phyloP scores from a whole-genome alignment of 1,140 invertebrate species.

The Danaus plexippus region DNA sequence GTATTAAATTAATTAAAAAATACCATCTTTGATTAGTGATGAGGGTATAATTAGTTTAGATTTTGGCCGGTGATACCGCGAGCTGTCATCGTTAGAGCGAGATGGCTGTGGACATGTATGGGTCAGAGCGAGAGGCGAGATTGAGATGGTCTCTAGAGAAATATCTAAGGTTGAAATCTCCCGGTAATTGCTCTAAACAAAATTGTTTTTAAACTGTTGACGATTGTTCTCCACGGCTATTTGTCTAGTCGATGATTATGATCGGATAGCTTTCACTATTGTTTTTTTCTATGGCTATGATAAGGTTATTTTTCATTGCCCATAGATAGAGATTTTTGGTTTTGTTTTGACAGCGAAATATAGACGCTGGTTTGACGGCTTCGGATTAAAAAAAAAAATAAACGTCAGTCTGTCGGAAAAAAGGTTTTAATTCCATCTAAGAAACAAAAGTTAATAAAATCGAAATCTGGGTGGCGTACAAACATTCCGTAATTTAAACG shows the following conservation, averaged over 20 bases:
- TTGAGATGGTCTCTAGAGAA: conserved; percentile 50
- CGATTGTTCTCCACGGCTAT: conserved; percentile 64
- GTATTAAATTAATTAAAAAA: conserved; percentile 69
- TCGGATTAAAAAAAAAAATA: no score
- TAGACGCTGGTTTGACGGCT: no score
- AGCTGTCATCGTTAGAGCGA: conserved; percentile 49
- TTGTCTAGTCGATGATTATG: conserved; percentile 61
- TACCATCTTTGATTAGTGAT: conserved; percentile 61
- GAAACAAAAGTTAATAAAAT: no score
- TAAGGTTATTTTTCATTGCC: conserved; percentile 6
- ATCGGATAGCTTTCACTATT: conserved; percentile 41
- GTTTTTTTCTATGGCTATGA: conserved; percentile 26
- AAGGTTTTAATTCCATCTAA: no score
- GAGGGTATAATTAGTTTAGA: conserved; percentile 70
- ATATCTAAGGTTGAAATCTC: conserved; percentile 53
- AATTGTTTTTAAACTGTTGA: conserved; percentile 68
- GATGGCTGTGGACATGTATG: conserved; percentile 21
- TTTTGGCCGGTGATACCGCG: conserved; percentile 57
- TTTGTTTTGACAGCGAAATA: no score
- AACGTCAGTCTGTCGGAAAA: no score
- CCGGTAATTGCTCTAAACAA: conserved; percentile 61
- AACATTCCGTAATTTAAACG: conserved; percentile 5
- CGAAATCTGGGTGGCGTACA: conserved; percentile 13
- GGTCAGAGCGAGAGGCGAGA: conserved; percentile 32
- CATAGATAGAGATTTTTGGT: no score